Evolutionary conservation across 1,140 invertebrate species (phyloP).

Genomic region (Drosophila mojavensis): DNA sequence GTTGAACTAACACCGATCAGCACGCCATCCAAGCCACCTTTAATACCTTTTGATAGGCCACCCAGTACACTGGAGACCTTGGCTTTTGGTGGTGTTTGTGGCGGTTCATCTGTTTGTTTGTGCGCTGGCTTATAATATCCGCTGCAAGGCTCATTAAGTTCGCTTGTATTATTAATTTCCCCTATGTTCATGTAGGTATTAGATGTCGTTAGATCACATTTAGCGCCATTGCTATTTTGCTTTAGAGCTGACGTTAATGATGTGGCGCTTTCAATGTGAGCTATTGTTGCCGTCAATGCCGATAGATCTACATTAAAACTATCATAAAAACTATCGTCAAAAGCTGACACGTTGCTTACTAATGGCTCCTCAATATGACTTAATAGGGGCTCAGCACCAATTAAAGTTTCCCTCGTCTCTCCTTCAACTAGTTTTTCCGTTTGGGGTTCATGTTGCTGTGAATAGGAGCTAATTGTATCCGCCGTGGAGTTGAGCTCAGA

Average conservation of each 20-base stretch:
- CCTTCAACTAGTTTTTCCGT: too few species aligned
- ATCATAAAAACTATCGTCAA: constrained; percentile 79
- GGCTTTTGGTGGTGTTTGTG: constrained; percentile 20
- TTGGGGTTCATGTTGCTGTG: background rate
- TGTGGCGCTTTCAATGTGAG: constrained; percentile 23
- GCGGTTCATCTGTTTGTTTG: constrained; percentile 1
- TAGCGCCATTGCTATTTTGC: constrained; percentile 3
- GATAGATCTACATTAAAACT: constrained; percentile 75
- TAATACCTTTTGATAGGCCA: constrained; percentile 75
- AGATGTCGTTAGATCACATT: background rate
- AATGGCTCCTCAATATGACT: background rate
- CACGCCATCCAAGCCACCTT: constrained; percentile 72
- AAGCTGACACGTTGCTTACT: constrained; percentile 19
- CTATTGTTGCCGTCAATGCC: constrained; percentile 57
- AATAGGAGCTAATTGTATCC: background rate
- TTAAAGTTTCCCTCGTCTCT: too few species aligned
- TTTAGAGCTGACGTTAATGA: constrained; percentile 4
- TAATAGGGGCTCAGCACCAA: background rate
- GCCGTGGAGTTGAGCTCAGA: background rate
- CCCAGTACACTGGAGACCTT: constrained; percentile 60
- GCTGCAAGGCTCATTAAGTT: constrained; percentile 25
- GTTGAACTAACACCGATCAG: constrained; percentile 57
- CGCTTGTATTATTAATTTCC: constrained; percentile 1
- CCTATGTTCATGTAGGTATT: constrained; percentile 1
- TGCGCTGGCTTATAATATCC: constrained; percentile 51